Evolutionary conservation across 2,888 invertebrate genomes (phyloP), one percentile per base, ranked within the genome.

Genomic region (Dione juno): DNA sequence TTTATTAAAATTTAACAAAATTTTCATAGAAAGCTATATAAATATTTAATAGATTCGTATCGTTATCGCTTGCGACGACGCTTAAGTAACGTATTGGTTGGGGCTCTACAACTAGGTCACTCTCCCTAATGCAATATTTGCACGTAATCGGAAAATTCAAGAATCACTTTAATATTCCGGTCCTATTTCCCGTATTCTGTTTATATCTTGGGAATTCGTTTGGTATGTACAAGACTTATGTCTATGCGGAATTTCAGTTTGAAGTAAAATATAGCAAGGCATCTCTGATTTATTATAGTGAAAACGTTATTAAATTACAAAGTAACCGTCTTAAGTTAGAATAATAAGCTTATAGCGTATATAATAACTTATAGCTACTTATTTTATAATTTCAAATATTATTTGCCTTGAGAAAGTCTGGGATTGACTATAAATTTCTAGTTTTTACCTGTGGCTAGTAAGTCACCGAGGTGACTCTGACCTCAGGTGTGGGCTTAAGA

Each of bases 141-240:
- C 52, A 67, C 58, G 67, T 58, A 67, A 70, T 72, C 59, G 54
- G 53, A 63, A 65, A 65, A 65, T 66, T 53, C 67, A 53, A 72
- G 59, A 45, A 19, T 70, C 58, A 54, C 59, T 70, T 67, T 67
- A 72, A 72, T 67, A 70, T 70, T 64, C 69, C 48, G 65, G 66
- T 69, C 40, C 45, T 52, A 67, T 70, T 70, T 64, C 48, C 43
- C 65, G 59, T 67, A 67, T 67, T 67, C 67, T 50, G 58, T 61
- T 72, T 57, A 40, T 69, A 65, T 69, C 69, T 21, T 21, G 58
- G 67, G 64, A 67, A 65, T 67, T 67, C 59, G 58, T 41, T 68
- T 64, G 21, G 14, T 57, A 5, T 54, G 11, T 43, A 1, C 3
- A 50, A 37, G 16, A 48, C n/a, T 21, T 45, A 21, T 48, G 11